Evolutionary conservation across 2,888 invertebrate genomes (phyloP), one percentile per base, ranked within the genome.

Genomic region (Phalera bucephala): DNA sequence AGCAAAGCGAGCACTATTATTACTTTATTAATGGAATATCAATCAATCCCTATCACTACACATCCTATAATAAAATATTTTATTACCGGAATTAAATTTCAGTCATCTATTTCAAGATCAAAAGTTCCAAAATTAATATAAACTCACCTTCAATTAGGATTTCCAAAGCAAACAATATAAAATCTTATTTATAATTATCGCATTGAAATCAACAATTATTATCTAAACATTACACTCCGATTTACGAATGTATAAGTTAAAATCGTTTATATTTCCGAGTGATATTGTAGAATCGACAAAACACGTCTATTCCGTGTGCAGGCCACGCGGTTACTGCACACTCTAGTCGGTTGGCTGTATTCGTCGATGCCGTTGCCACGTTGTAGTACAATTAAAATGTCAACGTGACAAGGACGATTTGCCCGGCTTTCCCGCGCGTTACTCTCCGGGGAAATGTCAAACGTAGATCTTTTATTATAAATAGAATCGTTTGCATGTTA

Each of bases 311-410:
- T 8, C 3, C 19, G 20, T 11, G 2, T 5, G 40, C 13, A 28
- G 10, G 5, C 33, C 36, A 27, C 27, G 9, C 27, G 33, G 25
- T 15, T 35, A 57, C 58, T 57, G 58, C 15, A 9, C 20, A 17
- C 20, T n/a, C 23, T 21, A 2, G 17, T 26, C 9, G 21, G 31
- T 32, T 35, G 51, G 51, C 50, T 47, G 56, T 38, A 51, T 49
- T 50, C 49, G 41, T 36, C 33, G 32, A 51, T 45, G 58, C 62
- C 59, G 64, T 53, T 65, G 51, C 40, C 59, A 45, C 30, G 33
- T 20, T 31, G 23, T 19, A 32, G 33, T 50, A 48, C 40, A 54
- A 50, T 58, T 47, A 47, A 50, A 54, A 49, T 62, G 52, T 65
- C 58, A 55, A 43, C 26, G 29, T 52, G 42, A 64, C 53, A 52